A percentile compares a stretch with the other conserved stretches of the same genome.
phyloP scores from a whole-genome alignment of 92 coral and sea anemone species.

The Zoanthus gigantus region DNA sequence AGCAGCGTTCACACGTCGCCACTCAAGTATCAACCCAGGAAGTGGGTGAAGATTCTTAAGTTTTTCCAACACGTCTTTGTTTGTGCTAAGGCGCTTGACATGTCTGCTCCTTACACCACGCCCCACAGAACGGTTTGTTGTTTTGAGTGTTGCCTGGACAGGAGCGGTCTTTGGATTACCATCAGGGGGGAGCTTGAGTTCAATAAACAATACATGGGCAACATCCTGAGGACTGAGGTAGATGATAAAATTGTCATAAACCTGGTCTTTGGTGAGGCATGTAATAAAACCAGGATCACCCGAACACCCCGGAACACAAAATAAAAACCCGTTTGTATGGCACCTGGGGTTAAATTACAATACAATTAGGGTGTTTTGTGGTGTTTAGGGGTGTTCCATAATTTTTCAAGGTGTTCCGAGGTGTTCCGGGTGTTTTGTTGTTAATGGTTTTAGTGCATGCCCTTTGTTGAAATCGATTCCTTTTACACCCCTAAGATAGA shows the following conservation, averaged over 20 bases:
- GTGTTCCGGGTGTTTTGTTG: too few species aligned
- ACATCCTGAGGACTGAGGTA: conserved; percentile 78
- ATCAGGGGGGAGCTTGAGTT: conserved; percentile 91
- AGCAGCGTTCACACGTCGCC: conserved; percentile 97
- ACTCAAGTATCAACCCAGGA: conserved; percentile 86
- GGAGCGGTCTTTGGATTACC: conserved; percentile 69
- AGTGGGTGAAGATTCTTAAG: conserved; percentile 89
- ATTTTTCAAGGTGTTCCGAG: too few species aligned
- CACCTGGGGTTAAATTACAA: too few species aligned
- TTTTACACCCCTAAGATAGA: too few species aligned
- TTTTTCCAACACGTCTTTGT: conserved; percentile 90
- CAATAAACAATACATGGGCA: conserved; percentile 89
- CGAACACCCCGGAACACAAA: too few species aligned
- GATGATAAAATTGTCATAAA: neutral
- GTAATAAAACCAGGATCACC: too few species aligned
- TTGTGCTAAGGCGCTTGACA: conserved; percentile 87
- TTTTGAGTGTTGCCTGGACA: conserved; percentile 67
- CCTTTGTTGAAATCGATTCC: too few species aligned
- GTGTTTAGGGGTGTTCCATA: too few species aligned
- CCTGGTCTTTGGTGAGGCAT: too few species aligned
- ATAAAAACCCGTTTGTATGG: too few species aligned
- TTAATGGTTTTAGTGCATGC: too few species aligned
- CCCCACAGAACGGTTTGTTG: conserved; percentile 73
- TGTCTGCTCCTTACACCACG: conserved; percentile 67
- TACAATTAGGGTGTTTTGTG: too few species aligned